phyloP scores from a whole-genome alignment of 1,140 invertebrate genomes.

The Coptotermes formosanus region DNA sequence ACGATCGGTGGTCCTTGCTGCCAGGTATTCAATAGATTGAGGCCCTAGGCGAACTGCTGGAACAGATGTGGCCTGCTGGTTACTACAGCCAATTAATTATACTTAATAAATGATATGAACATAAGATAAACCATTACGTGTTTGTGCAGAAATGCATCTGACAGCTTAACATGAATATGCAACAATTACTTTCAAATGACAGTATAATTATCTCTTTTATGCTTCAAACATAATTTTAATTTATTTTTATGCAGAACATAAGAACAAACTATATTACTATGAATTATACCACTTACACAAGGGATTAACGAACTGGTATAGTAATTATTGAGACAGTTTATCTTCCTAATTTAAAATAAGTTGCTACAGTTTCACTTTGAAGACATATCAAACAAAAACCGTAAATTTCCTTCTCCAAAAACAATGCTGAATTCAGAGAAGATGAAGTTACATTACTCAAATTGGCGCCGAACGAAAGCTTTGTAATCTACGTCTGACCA shows the following conservation, averaged over 20 bases:
- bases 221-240: neutral
- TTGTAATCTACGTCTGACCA: too few relatives aligned
- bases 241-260: neutral
- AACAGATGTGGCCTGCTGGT: neutral
- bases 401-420: too few relatives aligned
- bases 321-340: too few relatives aligned
- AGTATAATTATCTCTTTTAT: neutral
- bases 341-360: too few relatives aligned
- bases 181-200: neutral
- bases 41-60: neutral
- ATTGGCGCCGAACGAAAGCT: too few relatives aligned
- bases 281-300: neutral
- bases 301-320: neutral
- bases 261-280: neutral
- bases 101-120: neutral
- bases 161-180: neutral
- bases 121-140: too few relatives aligned
- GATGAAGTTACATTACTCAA: too few relatives aligned
- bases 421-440: too few relatives aligned
- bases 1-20: too few relatives aligned
- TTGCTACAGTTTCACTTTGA: too few relatives aligned
- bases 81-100: neutral
- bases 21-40: neutral
- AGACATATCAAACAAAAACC: too few relatives aligned
- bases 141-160: neutral